phyloP scores from a whole-genome alignment of 2,113 vertebrate species.

The Psittacara wagleri region DNA sequence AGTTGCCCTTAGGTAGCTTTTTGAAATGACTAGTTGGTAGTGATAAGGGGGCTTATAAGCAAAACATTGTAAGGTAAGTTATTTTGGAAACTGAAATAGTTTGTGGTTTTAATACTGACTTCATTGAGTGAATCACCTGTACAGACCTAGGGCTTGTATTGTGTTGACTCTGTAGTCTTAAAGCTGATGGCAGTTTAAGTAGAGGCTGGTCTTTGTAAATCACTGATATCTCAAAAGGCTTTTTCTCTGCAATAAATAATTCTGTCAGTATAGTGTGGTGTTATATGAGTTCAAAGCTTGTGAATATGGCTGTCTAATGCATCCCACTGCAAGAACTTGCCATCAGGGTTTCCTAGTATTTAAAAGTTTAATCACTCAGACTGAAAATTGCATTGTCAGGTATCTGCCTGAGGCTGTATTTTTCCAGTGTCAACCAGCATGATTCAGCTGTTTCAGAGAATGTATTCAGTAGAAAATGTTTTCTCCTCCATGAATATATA shows the following conservation, averaged over 20 bases:
- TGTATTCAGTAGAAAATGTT: neutral
- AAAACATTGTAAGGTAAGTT: neutral
- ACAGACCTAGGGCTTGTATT: neutral
- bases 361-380: neutral
- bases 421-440: neutral
- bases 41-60: neutral
- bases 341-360: neutral
- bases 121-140: neutral
- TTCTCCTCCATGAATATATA: neutral
- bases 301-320: neutral
- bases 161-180: neutral
- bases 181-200: neutral
- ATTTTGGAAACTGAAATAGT: neutral
- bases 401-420: neutral
- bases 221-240: neutral
- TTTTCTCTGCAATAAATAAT: neutral
- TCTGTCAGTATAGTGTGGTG: neutral
- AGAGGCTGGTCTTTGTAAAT: neutral
- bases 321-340: neutral
- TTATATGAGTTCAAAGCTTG: neutral
- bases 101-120: neutral
- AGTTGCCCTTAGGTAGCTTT: neutral
- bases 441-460: slow-evolving; percentile 11
- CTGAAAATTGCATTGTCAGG: neutral
- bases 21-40: neutral